Percentiles rank a stretch among this genome's conserved stretches.
Evolutionary conservation across 2,888 invertebrate species (phyloP).

Genomic region (Ligdia adustata): DNA sequence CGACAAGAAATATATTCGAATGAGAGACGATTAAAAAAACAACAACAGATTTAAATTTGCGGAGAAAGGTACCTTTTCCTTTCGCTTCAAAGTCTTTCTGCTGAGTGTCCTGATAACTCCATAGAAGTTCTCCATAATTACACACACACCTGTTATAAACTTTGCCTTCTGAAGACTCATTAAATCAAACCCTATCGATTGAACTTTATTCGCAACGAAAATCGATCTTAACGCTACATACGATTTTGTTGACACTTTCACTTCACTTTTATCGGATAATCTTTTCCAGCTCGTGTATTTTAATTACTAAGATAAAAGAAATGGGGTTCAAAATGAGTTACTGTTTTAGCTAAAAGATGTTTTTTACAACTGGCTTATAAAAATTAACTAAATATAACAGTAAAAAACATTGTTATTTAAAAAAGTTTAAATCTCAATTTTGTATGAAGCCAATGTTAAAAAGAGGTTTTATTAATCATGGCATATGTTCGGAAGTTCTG

Average conservation of each 20-base stretch:
- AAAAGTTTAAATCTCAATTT: neutral
- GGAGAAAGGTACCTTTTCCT: constrained; percentile 64
- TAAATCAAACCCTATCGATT: constrained; percentile 29
- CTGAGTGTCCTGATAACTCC: constrained; percentile 74
- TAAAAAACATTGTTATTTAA: neutral
- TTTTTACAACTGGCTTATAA: neutral
- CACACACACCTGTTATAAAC: constrained; percentile 41
- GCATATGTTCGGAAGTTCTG: no score
- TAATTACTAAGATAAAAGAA: neutral
- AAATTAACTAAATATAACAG: neutral
- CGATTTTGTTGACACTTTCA: constrained; percentile 41
- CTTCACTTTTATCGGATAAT: constrained; percentile 23
- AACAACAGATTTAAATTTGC: no score
- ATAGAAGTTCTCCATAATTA: constrained; percentile 72
- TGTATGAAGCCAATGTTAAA: no score
- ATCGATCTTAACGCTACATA: constrained; percentile 16
- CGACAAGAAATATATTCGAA: no score
- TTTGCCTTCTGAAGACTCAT: no score
- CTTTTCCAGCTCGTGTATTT: neutral
- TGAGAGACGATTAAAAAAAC: no score
- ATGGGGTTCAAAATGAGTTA: constrained; percentile 5
- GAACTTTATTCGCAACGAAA: constrained; percentile 33
- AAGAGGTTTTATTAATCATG: no score
- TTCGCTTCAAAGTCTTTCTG: constrained; percentile 74
- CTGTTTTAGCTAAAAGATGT: neutral